phyloP scores from a whole-genome alignment of 2,888 invertebrate genomes.

The Idaea aversata region DNA sequence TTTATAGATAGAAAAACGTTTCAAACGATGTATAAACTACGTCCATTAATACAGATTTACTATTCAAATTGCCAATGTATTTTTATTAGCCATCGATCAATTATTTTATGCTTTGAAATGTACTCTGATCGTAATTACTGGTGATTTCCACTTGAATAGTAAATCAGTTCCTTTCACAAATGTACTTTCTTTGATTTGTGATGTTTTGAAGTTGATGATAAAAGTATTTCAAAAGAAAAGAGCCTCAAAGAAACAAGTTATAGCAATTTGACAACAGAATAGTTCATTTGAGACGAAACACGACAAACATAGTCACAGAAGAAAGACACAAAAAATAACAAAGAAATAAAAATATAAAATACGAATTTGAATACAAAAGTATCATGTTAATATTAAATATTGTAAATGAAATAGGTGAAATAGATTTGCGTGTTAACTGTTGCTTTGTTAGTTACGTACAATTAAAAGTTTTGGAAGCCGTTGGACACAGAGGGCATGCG shows the following conservation, averaged over 20 bases:
- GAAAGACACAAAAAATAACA: too few relatives aligned
- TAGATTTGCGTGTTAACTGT: too few relatives aligned
- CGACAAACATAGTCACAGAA: too few relatives aligned
- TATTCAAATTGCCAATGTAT: constrained; percentile 19
- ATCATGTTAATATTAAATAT: too few relatives aligned
- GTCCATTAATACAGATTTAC: constrained; percentile 26
- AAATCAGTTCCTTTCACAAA: not conserved
- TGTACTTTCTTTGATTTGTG: not conserved
- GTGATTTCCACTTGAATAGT: constrained; percentile 21
- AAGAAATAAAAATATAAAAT: too few relatives aligned
- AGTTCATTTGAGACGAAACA: too few relatives aligned
- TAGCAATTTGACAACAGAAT: not conserved
- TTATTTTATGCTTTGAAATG: constrained; percentile 19
- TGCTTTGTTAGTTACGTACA: too few relatives aligned
- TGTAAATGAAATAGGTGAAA: too few relatives aligned
- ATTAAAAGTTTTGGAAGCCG: too few relatives aligned
- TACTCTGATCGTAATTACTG: constrained; percentile 31
- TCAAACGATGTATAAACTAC: constrained; percentile 15
- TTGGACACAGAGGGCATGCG: too few relatives aligned
- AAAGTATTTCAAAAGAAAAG: not conserved
- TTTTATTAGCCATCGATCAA: constrained; percentile 20
- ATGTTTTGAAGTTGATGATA: not conserved
- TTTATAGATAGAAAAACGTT: constrained; percentile 30
- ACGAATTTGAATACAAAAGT: too few relatives aligned
- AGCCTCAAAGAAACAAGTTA: not conserved